Evolutionary conservation across 2,888 invertebrate genomes (phyloP).

Genomic region (Cerastis rubricosa): DNA sequence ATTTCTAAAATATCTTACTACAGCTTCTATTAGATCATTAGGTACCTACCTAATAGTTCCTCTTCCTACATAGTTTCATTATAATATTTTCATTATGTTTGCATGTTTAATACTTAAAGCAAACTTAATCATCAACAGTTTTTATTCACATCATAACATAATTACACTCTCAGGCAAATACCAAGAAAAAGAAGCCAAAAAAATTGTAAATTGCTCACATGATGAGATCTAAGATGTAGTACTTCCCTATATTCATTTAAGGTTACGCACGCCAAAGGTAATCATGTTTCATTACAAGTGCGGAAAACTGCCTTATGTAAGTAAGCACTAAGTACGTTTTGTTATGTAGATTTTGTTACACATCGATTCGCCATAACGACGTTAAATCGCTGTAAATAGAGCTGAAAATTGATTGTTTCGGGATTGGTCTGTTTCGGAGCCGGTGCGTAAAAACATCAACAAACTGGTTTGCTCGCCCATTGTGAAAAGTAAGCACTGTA

Average conservation of each 20-base stretch:
- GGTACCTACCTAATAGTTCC: background rate
- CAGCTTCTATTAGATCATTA: background rate
- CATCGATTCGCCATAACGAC: conserved; percentile 26
- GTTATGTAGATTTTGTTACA: conserved; percentile 42
- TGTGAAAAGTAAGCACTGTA: conserved; percentile 70
- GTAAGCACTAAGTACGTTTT: conserved; percentile 44
- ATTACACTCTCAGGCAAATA: conserved; percentile 16
- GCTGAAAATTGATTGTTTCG: conserved; percentile 58
- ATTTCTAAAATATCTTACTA: background rate
- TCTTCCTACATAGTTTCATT: background rate
- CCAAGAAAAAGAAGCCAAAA: conserved; percentile 16
- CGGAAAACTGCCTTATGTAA: conserved; percentile 57
- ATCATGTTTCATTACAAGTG: conserved; percentile 57
- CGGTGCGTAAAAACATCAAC: conserved; percentile 73
- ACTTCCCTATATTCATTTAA: conserved; percentile 23
- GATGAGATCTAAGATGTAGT: conserved; percentile 25
- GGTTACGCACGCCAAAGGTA: conserved; percentile 35
- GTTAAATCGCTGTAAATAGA: conserved; percentile 49
- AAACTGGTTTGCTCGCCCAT: conserved; percentile 78
- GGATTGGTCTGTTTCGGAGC: conserved; percentile 33
- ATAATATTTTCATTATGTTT: background rate
- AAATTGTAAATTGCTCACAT: conserved; percentile 25
- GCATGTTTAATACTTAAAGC: background rate
- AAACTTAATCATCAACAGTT: background rate
- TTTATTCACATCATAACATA: conserved; percentile 13